These are phyloP conservation scores for Tragopan temminckii DNA, from an alignment of 2,797 vertebrate species.

Conservation along the genomic window DNA sequence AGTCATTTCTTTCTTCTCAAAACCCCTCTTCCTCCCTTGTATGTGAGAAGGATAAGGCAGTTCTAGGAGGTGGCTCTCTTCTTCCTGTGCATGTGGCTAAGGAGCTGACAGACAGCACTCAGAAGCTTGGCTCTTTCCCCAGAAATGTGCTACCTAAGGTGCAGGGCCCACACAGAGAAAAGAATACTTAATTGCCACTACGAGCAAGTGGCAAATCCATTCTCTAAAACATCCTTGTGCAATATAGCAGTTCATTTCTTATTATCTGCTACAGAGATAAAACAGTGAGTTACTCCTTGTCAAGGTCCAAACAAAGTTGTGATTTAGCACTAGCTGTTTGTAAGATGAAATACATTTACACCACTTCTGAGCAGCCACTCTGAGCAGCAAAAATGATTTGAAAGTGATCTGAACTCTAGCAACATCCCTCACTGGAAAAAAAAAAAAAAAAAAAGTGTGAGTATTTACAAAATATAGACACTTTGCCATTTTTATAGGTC, in stretches of 20 bases:
- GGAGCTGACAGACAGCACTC: not conserved
- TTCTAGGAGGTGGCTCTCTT: not conserved
- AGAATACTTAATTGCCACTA: slow-evolving; percentile 1
- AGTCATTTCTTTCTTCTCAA: not conserved
- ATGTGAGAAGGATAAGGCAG: not conserved
- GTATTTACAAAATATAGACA: not conserved
- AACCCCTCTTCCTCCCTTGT: not conserved
- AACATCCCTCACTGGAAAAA: not conserved
- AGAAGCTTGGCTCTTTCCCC: not conserved
- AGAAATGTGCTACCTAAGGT: not conserved
- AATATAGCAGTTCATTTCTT: not conserved
- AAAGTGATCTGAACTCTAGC: slow-evolving; percentile 36
- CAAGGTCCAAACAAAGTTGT: slow-evolving; percentile 26
- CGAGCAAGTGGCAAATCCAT: not conserved
- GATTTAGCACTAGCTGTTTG: slow-evolving; percentile 42
- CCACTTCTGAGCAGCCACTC: slow-evolving; percentile 24
- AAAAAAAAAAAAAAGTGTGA: not conserved
- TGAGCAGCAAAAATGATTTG: slow-evolving; percentile 17
- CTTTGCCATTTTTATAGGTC: slow-evolving; percentile 9
- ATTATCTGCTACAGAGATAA: not conserved
- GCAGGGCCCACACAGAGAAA: not conserved
- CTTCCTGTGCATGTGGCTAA: not conserved
- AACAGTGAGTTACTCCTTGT: slow-evolving; percentile 16
- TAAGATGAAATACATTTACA: slow-evolving; percentile 33
- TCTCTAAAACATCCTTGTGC: not conserved